Evolutionary conservation across 1,140 invertebrate species (phyloP).

Genomic region (Ceratosolen fusciceps): DNA sequence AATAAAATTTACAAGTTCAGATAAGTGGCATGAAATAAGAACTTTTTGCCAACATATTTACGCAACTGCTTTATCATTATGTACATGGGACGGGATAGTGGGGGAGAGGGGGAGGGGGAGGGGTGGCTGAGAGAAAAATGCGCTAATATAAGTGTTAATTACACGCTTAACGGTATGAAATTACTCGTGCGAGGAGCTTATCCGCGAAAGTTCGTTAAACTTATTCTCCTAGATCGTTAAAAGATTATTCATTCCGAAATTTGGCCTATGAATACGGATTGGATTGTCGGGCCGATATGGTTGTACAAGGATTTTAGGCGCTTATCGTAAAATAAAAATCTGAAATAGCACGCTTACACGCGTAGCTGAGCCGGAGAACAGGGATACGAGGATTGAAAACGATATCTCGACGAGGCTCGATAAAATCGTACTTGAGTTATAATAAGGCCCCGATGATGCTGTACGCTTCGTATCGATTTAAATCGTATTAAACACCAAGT

Average conservation of each 20-base stretch:
- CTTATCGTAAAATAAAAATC: too few relatives aligned
- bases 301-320: background rate
- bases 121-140: too few relatives aligned
- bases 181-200: too few relatives aligned
- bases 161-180: too few relatives aligned
- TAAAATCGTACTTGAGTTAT: slow-evolving; percentile 30
- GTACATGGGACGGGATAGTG: too few relatives aligned
- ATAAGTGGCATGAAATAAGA: too few relatives aligned
- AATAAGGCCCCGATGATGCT: slow-evolving; percentile 20
- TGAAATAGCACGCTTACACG: background rate
- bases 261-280: background rate
- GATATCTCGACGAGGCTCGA: background rate
- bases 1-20: too few relatives aligned
- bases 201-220: background rate
- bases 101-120: too few relatives aligned
- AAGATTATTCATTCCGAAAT: background rate
- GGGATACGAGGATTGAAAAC: slow-evolving; percentile 5
- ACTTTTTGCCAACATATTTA: too few relatives aligned
- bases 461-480: slow-evolving; percentile 19
- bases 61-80: too few relatives aligned
- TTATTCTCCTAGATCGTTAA: background rate
- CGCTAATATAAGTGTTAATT: too few relatives aligned
- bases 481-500: slow-evolving; percentile 17
- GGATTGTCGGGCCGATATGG: background rate
- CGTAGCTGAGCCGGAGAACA: background rate